Conservation (phyloP, 2,113 vertebrate genomes). For the Carassius gibelio region DNA sequence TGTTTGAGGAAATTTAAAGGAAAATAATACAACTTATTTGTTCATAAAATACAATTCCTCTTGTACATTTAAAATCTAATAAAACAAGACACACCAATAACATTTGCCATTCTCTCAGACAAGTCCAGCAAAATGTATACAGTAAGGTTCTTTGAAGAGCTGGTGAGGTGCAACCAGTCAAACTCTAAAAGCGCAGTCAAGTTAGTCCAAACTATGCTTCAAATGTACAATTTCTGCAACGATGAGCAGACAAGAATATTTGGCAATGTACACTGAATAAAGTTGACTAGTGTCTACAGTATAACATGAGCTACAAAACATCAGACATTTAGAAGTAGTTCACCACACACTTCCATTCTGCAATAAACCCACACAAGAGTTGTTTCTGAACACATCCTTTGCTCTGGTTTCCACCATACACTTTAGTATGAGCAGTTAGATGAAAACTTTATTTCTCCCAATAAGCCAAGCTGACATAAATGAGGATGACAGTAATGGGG, state of each 20-base stretch:
- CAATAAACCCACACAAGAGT: not conserved
- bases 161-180: slow-evolving; percentile 39
- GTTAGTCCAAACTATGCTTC: not conserved
- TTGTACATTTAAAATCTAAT: slow-evolving; percentile 24
- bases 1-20: not conserved
- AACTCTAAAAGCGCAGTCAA: not conserved
- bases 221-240: not conserved
- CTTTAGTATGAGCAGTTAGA: slow-evolving; percentile 31
- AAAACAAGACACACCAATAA: not conserved
- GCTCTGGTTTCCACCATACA: slow-evolving; percentile 17
- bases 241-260: slow-evolving; percentile 12
- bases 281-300: slow-evolving; percentile 7
- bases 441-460: slow-evolving; percentile 21
- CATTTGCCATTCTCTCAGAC: not conserved
- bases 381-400: slow-evolving; percentile 25
- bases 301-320: slow-evolving; percentile 38
- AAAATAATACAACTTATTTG: not conserved
- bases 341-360: slow-evolving; percentile 12
- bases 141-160: slow-evolving; percentile 35
- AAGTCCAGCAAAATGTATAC: slow-evolving; percentile 29
- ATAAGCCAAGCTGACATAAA: slow-evolving; percentile 1
- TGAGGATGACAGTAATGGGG: slow-evolving; percentile 13
- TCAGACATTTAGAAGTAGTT: slow-evolving; percentile 13
- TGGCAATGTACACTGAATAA: slow-evolving; percentile 20
- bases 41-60: slow-evolving; percentile 4